phyloP scores from a whole-genome alignment of 2,797 vertebrate genomes.

The Philypnodon macrostomus region DNA sequence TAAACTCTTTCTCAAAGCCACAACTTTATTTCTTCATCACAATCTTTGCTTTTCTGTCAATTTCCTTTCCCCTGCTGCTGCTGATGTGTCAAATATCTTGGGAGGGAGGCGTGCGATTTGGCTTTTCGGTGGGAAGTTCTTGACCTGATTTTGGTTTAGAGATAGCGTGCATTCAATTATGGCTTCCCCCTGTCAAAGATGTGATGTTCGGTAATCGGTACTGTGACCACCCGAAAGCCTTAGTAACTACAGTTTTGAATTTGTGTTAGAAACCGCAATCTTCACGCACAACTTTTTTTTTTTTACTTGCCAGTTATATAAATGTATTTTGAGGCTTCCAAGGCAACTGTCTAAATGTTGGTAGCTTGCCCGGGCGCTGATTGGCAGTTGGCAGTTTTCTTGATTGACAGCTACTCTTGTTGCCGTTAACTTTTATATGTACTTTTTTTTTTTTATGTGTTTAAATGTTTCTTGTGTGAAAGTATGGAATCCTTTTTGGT shows the following conservation, averaged over 20 bases:
- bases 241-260: slow-evolving; percentile 7
- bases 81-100: slow-evolving; percentile 18
- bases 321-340: too few species aligned
- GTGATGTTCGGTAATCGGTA: slow-evolving; percentile 21
- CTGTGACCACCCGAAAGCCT: slow-evolving; percentile 17
- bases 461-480: too few species aligned
- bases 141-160: slow-evolving; percentile 32
- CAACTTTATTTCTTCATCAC: not conserved
- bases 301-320: not conserved
- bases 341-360: not conserved
- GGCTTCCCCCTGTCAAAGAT: slow-evolving; percentile 20
- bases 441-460: too few species aligned
- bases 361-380: not conserved
- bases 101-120: not conserved
- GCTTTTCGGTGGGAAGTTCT: slow-evolving; percentile 23
- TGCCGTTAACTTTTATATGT: too few species aligned
- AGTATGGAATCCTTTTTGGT: too few species aligned
- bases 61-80: slow-evolving; percentile 2
- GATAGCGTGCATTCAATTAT: slow-evolving; percentile 24
- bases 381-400: not conserved
- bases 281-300: slow-evolving; percentile 3
- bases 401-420: too few species aligned
- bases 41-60: slow-evolving; percentile 15
- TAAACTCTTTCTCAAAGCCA: slow-evolving; percentile 9
- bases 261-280: not conserved